Evolutionary conservation across 2,888 invertebrate species (phyloP), one percentile per base, ranked within the genome.

Genomic region (Eilema caniola): DNA sequence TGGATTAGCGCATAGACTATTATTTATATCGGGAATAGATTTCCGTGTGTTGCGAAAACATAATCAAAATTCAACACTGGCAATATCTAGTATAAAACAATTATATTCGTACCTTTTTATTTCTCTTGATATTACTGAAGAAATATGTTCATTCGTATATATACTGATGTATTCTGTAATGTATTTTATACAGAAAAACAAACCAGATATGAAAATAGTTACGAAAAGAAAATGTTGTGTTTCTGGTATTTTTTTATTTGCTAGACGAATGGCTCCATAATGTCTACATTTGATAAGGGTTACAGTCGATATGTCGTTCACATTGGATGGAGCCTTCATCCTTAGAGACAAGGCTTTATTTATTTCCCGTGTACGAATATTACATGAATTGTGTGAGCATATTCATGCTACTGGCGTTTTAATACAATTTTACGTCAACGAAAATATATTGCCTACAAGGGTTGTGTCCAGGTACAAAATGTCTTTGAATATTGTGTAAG

Each of bases 271-370:
- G 84, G 85, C 84, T 83, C 85, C 85, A 87, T 89, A 88, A 88
- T 87, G 88, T 88, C 86, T 85, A 81, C 80, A 83, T 86, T 92
- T 93, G 93, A 93, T 89, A 84, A 90, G 92, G 93, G 93, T 93
- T 80, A 78, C 82, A 83, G 84, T 83, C 84, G 84, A 88, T 87
- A 84, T 86, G 85, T 86, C 85, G 77, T 77, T 68, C 69, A 69
- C 76, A 82, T 82, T 64, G 63, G 69, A 79, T 72, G 78, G 81
- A 79, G 80, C 83, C 83, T 87, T 85, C 72, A 78, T 76, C 83
- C 78, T 79, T 77, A 70, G 73, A 81, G 75, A 84, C 79, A 81
- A 77, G 75, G 78, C 85, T 84, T 86, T 88, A 82, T 84, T 83
- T 86, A 71, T 80, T 74, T 76, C 70, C 63, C 47, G 24, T 66